phyloP scores from a whole-genome alignment of 2,797 vertebrate genomes.

The Myripristis murdjan region DNA sequence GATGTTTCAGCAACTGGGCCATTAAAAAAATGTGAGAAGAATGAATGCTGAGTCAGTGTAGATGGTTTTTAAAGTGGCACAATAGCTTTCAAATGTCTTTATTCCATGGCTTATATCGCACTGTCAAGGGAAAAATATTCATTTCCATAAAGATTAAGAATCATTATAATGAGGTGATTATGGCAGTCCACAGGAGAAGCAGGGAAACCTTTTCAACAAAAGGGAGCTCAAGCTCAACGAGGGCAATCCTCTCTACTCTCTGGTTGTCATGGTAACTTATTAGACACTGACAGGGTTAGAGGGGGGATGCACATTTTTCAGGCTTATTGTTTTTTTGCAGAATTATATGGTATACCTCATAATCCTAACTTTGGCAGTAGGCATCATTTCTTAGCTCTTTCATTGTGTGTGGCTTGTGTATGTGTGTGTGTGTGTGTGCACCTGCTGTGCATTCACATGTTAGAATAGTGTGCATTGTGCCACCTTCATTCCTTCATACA shows the following conservation, averaged over 20 bases:
- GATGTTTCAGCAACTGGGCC: slow-evolving; percentile 7
- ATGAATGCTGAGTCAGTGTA: slow-evolving; percentile 30
- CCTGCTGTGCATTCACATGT: neutral
- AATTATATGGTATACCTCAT: slow-evolving; percentile 9
- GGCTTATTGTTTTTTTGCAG: slow-evolving; percentile 40
- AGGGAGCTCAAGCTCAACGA: slow-evolving; percentile 60
- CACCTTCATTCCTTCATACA: slow-evolving; percentile 10
- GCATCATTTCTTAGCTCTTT: neutral
- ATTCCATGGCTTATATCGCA: neutral
- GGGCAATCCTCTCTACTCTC: slow-evolving; percentile 70
- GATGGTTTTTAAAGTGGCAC: slow-evolving; percentile 6
- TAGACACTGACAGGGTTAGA: slow-evolving; percentile 61
- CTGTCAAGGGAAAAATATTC: neutral
- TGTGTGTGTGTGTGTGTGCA: neutral
- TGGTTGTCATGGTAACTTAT: slow-evolving; percentile 85
- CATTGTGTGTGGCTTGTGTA: neutral
- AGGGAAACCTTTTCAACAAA: slow-evolving; percentile 64
- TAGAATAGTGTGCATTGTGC: neutral
- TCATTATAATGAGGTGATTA: slow-evolving; percentile 34
- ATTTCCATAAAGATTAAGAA: slow-evolving; percentile 12
- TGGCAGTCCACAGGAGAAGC: slow-evolving; percentile 41
- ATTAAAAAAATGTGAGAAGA: neutral
- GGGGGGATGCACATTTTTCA: slow-evolving; percentile 64
- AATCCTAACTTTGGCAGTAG: slow-evolving; percentile 3
- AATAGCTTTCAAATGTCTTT: neutral